phyloP scores from a whole-genome alignment of 2,113 vertebrate species.

The Tachuris rubrigastra region DNA sequence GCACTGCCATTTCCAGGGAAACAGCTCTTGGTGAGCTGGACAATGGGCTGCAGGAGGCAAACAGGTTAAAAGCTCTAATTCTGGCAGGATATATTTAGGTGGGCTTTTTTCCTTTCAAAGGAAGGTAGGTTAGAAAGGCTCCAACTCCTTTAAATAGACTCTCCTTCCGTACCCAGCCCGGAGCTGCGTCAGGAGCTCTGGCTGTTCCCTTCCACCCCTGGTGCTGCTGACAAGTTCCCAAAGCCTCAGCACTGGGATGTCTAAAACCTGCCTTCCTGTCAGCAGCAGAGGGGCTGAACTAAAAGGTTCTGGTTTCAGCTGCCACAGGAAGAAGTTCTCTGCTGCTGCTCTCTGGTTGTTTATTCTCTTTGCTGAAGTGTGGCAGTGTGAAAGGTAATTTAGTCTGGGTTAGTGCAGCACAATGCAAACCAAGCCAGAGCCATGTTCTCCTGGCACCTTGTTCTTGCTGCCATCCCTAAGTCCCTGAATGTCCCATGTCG shows the following conservation, averaged over 20 bases:
- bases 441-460: not conserved
- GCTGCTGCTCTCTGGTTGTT: not conserved
- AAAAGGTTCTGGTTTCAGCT: not conserved
- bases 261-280: not conserved
- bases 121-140: not conserved
- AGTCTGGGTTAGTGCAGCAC: not conserved
- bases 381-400: not conserved
- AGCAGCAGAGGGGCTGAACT: not conserved
- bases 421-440: not conserved
- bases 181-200: not conserved
- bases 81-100: conserved; percentile 18
- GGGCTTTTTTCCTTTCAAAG: not conserved
- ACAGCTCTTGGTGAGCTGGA: rapidly evolving
- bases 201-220: not conserved
- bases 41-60: not conserved
- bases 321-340: not conserved
- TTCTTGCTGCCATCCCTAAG: not conserved
- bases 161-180: not conserved
- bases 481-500: not conserved
- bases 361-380: not conserved
- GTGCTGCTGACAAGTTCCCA: not conserved
- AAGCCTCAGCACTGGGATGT: rapidly evolving
- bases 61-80: conserved; percentile 31
- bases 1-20: not conserved
- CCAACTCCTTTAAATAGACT: not conserved